phyloP scores from a whole-genome alignment of 2,888 invertebrate genomes.

The Leptopilina drosophilae region DNA sequence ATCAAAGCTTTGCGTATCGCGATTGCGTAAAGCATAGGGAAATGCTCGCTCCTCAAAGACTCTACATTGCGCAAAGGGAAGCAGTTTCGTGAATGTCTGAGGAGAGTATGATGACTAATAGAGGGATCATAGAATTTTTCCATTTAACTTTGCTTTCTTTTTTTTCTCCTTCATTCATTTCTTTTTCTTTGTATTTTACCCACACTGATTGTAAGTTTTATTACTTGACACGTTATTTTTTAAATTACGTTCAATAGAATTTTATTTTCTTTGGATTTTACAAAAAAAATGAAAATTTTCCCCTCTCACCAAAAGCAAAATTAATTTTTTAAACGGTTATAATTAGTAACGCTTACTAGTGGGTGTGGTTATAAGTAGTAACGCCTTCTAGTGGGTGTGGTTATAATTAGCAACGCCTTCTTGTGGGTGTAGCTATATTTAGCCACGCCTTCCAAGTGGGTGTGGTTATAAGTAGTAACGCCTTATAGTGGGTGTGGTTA shows the following conservation, averaged over 20 bases:
- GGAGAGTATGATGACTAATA: constrained; percentile 63
- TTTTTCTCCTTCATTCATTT: too few relatives aligned
- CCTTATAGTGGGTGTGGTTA: background rate
- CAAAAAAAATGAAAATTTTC: too few relatives aligned
- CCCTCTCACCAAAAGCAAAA: too few relatives aligned
- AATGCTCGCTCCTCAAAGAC: constrained; percentile 60
- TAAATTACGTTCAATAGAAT: too few relatives aligned
- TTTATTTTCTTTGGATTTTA: too few relatives aligned
- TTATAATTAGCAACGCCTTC: background rate
- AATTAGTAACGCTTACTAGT: too few relatives aligned
- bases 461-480: too few relatives aligned
- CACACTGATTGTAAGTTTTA: background rate
- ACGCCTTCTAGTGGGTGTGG: background rate
- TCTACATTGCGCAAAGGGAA: constrained; percentile 50
- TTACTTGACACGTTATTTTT: too few relatives aligned
- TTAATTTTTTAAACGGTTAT: too few relatives aligned
- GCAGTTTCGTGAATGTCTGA: constrained; percentile 60
- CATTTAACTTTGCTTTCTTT: constrained; percentile 1
- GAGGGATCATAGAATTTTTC: constrained; percentile 7
- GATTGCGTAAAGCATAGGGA: constrained; percentile 58
- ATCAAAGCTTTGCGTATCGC: constrained; percentile 58
- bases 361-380: background rate
- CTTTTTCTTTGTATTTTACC: background rate
- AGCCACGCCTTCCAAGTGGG: too few relatives aligned
- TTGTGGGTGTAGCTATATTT: background rate